These are phyloP conservation scores for Ariolimax columbianus DNA, from an alignment of 2,888 invertebrate genomes.

Conservation along the genomic window DNA sequence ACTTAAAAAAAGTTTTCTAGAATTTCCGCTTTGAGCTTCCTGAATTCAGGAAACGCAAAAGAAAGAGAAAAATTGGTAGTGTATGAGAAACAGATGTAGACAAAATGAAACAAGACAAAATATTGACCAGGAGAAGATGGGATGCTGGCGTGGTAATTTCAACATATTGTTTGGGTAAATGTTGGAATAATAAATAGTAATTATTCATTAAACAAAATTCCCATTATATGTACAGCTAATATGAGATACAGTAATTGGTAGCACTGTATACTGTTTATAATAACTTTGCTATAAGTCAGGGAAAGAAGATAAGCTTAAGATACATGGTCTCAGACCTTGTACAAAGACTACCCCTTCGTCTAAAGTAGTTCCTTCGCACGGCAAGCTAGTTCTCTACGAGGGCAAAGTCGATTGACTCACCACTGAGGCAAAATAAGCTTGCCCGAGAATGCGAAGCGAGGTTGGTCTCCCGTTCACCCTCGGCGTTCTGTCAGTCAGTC, in stretches of 20 bases:
- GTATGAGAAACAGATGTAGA: neutral
- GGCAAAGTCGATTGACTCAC: constrained; percentile 57
- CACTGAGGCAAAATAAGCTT: constrained; percentile 54
- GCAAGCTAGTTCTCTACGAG: constrained; percentile 36
- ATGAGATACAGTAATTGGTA: neutral
- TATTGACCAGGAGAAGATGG: too few relatives aligned
- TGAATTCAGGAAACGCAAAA: neutral
- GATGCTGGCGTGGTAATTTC: too few relatives aligned
- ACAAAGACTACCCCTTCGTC: constrained; percentile 13
- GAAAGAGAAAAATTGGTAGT: neutral
- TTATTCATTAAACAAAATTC: neutral
- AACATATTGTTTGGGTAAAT: too few relatives aligned
- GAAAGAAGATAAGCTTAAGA: neutral
- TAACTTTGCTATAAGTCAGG: neutral
- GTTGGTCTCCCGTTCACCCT: constrained; percentile 57
- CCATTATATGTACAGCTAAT: neutral
- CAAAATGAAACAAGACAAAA: neutral
- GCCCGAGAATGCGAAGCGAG: constrained; percentile 51
- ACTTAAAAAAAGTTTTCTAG: neutral
- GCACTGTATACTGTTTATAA: neutral
- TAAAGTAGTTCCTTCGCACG: constrained; percentile 35
- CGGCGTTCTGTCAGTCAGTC: constrained; percentile 56
- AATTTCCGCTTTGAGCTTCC: neutral
- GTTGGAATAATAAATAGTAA: neutral
- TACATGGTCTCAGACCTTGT: neutral